Conservation (phyloP, 1,140 invertebrate genomes). For the Pseudomyrmex cubaensis region DNA sequence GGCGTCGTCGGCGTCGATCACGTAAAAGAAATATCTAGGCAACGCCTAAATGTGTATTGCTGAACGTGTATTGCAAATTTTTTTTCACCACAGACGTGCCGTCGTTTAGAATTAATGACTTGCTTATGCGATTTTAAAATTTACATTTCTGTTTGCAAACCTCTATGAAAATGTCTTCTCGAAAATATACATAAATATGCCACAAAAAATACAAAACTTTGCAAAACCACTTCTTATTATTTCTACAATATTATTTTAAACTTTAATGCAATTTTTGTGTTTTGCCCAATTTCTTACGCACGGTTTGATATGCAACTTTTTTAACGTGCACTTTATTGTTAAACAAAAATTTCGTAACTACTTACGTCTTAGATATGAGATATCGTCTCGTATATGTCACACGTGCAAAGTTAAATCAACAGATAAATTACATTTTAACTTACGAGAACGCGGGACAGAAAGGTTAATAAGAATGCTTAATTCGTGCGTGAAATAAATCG, state of each 20-base stretch:
- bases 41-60: conserved; percentile 36
- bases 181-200: background rate
- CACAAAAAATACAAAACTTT: no score
- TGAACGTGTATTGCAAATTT: background rate
- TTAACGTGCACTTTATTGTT: background rate
- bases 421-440: conserved; percentile 8
- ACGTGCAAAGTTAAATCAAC: conserved; percentile 28
- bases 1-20: conserved; percentile 57
- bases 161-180: background rate
- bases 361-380: conserved; percentile 19
- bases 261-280: no score
- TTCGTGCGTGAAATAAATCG: conserved; percentile 32
- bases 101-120: conserved; percentile 53
- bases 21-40: conserved; percentile 49
- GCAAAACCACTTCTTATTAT: background rate
- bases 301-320: background rate
- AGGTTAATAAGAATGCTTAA: conserved; percentile 2
- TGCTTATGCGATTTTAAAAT: background rate
- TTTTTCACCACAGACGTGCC: conserved; percentile 39
- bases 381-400: background rate
- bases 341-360: conserved; percentile 14
- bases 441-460: background rate
- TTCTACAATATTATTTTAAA: background rate
- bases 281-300: no score
- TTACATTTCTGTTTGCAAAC: conserved; percentile 5